Evolutionary conservation across 92 coral and sea anemone genomes (phyloP), one percentile per base, ranked within the genome.

Genomic region (Parazoanthus swiftii): DNA sequence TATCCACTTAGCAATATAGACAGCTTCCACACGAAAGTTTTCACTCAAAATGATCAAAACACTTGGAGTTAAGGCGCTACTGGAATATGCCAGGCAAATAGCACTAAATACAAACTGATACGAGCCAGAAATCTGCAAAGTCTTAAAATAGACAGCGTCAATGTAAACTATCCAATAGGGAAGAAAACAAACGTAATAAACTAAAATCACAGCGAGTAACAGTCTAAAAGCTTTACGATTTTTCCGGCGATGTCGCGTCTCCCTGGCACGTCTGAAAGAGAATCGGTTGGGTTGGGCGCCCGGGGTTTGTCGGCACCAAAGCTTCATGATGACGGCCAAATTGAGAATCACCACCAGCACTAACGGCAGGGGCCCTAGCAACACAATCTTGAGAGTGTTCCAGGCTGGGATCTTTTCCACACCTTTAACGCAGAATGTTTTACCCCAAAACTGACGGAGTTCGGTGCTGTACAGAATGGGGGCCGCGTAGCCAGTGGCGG

Each of bases 181-280:
- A 71, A 84, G 79, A 71, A 84, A 84, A 48, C 87, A 84, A 44
- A 84, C 35, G 48, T 84, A 84, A 48, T 68, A 84, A 4, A 84
- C 15, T 18, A 84, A 2, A 44, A 84, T 72, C 43, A 84, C 87
- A 18, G 87, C 78, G 0, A 84, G 21, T 71, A 84, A 46, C 16
- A 84, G 65, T 18, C 87, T 44, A 33, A 84, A 84, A 8, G 87
- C 87, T 33, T 84, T 84, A 10, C 77, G 67, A 29, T 84, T 71
- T 48, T 50, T 84, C 20, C 75, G 78, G 66, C 70, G 79, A 6
- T 48, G 70, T 7, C 75, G 48, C 15, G 79, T 39, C 21, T 71
- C 87, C 42, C 79, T 84, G 66, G 79, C 87, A 11, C 54, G 79
- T 36, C 77, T 33, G 51, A 84, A 46, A 3, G 87, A 84, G 35